phyloP scores from a whole-genome alignment of 2,113 vertebrate genomes.

The Bos taurus region DNA sequence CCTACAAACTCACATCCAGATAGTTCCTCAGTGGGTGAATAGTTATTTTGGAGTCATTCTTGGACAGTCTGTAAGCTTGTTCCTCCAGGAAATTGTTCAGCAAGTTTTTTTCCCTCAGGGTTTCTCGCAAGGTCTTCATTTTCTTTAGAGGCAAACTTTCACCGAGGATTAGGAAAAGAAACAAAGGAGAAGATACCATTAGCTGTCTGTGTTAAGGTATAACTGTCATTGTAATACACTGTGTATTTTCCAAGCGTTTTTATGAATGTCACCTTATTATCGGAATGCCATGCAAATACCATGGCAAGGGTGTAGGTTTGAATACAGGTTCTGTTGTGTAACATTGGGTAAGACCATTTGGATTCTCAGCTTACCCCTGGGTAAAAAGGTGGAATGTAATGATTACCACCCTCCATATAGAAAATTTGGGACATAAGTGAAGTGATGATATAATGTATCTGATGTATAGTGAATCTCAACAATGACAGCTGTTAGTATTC shows the following conservation, averaged over 20 bases:
- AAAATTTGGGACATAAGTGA: background rate
- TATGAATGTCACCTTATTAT: background rate
- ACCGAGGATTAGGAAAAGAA: background rate
- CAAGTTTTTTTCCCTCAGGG: background rate
- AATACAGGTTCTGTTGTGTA: background rate
- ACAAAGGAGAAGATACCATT: background rate
- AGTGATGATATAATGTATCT: rapidly evolving
- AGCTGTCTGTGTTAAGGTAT: background rate
- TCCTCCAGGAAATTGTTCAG: background rate
- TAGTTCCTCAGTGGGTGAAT: rapidly evolving
- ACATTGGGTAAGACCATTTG: background rate
- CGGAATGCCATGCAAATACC: background rate
- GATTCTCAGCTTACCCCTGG: background rate
- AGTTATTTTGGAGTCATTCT: rapidly evolving
- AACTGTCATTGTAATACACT: background rate
- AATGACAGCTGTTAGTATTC: background rate
- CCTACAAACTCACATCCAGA: background rate
- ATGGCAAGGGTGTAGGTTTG: rapidly evolving
- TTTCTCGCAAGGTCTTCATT: background rate
- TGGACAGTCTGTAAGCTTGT: background rate
- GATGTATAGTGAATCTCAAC: background rate
- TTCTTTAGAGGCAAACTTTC: background rate
- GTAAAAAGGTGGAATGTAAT: background rate
- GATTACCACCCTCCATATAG: rapidly evolving
- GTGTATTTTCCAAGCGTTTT: background rate